Percentiles rank a stretch among this genome's conserved stretches.
phyloP scores from a whole-genome alignment of 2,797 vertebrate genomes.

The Trematomus bernacchii region DNA sequence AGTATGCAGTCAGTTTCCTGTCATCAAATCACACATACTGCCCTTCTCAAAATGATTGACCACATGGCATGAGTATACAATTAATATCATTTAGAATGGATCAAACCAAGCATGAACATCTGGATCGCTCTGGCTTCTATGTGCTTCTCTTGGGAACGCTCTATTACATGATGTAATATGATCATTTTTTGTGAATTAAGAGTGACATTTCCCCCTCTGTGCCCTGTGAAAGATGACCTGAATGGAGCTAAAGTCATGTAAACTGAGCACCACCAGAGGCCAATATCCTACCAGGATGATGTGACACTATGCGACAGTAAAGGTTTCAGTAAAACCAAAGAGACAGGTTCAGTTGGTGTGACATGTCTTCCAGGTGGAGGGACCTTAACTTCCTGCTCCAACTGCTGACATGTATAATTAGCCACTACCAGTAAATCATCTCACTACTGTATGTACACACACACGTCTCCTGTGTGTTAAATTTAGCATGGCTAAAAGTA shows the following conservation, averaged over 20 bases:
- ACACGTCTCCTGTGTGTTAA: slow-evolving; percentile 51
- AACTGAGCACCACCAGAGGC: slow-evolving; percentile 44
- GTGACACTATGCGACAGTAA: slow-evolving; percentile 34
- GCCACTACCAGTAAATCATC: slow-evolving; percentile 56
- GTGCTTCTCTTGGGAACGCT: slow-evolving; percentile 10
- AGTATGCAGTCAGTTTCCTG: not conserved
- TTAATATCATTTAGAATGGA: not conserved
- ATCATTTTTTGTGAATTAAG: slow-evolving; percentile 13
- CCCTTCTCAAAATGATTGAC: not conserved
- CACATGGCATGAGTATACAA: not conserved
- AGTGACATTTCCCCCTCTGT: slow-evolving; percentile 16
- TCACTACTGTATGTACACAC: slow-evolving; percentile 10
- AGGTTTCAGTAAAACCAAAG: slow-evolving; percentile 61
- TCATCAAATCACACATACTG: slow-evolving; percentile 11
- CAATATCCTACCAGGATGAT: slow-evolving; percentile 29
- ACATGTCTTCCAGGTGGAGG: slow-evolving; percentile 72
- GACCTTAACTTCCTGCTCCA: slow-evolving; percentile 64
- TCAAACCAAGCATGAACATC: slow-evolving; percentile 6
- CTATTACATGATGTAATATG: slow-evolving; percentile 37
- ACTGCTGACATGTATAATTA: slow-evolving; percentile 67
- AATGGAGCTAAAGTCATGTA: slow-evolving; percentile 15
- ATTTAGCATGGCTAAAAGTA: slow-evolving; percentile 57
- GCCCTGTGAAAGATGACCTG: slow-evolving; percentile 25
- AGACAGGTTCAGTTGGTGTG: slow-evolving; percentile 37
- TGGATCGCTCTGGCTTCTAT: not conserved